These are phyloP conservation scores for Psettodes erumei DNA, from an alignment of 2,113 vertebrate species.

Conservation along the genomic window DNA sequence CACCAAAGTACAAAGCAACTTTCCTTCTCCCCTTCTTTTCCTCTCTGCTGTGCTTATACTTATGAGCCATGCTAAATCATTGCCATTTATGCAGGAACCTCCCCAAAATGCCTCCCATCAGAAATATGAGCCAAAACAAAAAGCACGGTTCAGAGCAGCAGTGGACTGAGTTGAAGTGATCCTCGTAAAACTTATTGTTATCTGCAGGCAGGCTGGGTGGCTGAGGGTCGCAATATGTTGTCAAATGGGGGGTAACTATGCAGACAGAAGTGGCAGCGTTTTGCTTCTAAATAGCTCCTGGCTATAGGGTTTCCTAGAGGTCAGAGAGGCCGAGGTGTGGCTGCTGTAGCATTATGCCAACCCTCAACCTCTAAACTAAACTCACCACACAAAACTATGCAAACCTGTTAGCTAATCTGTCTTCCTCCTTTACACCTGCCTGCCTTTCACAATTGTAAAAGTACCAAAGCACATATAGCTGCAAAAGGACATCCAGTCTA, in stretches of 20 bases:
- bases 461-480: neutral
- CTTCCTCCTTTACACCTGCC: constrained; percentile 27
- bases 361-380: constrained; percentile 72
- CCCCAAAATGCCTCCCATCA: constrained; percentile 33
- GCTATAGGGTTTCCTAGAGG: constrained; percentile 68
- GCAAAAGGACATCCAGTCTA: neutral
- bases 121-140: constrained; percentile 20
- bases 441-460: constrained; percentile 7
- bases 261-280: constrained; percentile 58
- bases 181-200: constrained; percentile 46
- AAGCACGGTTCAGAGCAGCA: constrained; percentile 14
- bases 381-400: constrained; percentile 67
- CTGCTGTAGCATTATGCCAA: constrained; percentile 54
- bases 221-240: constrained; percentile 27
- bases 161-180: constrained; percentile 21
- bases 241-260: constrained; percentile 47
- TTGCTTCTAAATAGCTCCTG: constrained; percentile 64
- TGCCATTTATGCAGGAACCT: constrained; percentile 41
- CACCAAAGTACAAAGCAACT: constrained; percentile 51
- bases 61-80: constrained; percentile 52
- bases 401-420: constrained; percentile 71
- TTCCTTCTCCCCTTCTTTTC: constrained; percentile 5
- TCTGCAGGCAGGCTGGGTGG: neutral
- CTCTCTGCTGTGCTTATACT: constrained; percentile 41
- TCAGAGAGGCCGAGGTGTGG: constrained; percentile 66